Conservation (phyloP, 2,888 invertebrate genomes). For the Drosophila subquinaria region DNA sequence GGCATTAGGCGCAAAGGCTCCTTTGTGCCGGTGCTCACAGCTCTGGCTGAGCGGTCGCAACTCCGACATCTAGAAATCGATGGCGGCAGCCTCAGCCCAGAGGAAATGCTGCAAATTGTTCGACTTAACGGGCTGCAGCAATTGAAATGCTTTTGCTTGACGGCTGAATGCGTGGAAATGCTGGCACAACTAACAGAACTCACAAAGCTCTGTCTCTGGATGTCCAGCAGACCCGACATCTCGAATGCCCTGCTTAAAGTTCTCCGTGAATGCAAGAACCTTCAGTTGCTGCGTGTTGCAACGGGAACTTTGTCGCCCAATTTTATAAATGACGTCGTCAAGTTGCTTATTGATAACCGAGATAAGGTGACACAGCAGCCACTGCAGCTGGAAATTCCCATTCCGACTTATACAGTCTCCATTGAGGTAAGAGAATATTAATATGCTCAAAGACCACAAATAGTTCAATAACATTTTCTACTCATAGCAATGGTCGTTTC, state of each 20-base stretch:
- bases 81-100: slow-evolving; percentile 56
- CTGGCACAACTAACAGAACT: slow-evolving; percentile 42
- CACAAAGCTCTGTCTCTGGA: slow-evolving; percentile 60
- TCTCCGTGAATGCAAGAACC: slow-evolving; percentile 39
- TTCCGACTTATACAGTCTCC: neutral
- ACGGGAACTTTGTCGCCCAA: slow-evolving; percentile 24
- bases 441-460: too few species aligned
- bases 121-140: slow-evolving; percentile 37
- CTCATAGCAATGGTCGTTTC: slow-evolving; percentile 17
- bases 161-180: slow-evolving; percentile 48
- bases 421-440: slow-evolving; percentile 12
- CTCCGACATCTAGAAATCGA: slow-evolving; percentile 54
- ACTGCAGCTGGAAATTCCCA: slow-evolving; percentile 48
- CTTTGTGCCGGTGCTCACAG: slow-evolving; percentile 54
- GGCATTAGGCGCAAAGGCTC: slow-evolving; percentile 57
- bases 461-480: neutral
- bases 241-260: slow-evolving; percentile 47
- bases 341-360: slow-evolving; percentile 18
- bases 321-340: slow-evolving; percentile 44
- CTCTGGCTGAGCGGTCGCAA: slow-evolving; percentile 37
- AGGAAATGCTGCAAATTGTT: slow-evolving; percentile 52
- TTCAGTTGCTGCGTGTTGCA: slow-evolving; percentile 51
- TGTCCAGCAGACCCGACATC: slow-evolving; percentile 56
- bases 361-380: neutral
- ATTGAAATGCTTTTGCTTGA: slow-evolving; percentile 62